These are phyloP conservation scores for Pollimyrus isidori DNA, from an alignment of 2,113 vertebrate genomes.

Conservation along the genomic window DNA sequence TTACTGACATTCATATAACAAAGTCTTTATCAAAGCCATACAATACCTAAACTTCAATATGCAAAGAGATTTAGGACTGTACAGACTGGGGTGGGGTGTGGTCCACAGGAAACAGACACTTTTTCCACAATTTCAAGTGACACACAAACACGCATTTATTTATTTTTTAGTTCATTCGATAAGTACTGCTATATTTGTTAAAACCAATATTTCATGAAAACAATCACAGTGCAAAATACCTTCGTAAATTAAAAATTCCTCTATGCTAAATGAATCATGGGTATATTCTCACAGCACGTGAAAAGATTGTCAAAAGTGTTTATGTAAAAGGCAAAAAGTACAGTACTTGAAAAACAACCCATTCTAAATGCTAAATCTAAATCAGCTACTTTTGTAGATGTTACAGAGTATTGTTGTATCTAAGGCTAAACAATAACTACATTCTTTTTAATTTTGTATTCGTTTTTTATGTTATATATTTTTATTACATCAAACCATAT, in stretches of 20 bases:
- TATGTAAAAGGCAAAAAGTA: slow-evolving; percentile 69
- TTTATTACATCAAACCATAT: slow-evolving; percentile 61
- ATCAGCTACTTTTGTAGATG: slow-evolving; percentile 66
- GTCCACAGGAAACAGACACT: slow-evolving; percentile 59
- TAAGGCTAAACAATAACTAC: slow-evolving; percentile 69
- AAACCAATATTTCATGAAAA: slow-evolving; percentile 47
- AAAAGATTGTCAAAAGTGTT: slow-evolving; percentile 70
- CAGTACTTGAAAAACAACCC: slow-evolving; percentile 60
- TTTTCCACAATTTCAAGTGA: slow-evolving; percentile 66
- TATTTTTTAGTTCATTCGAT: slow-evolving; percentile 65
- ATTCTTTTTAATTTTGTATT: slow-evolving; percentile 52
- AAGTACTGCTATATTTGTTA: slow-evolving; percentile 67
- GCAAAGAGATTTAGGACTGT: slow-evolving; percentile 49
- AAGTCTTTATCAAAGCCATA: slow-evolving; percentile 10
- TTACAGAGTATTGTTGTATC: slow-evolving; percentile 64
- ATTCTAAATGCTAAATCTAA: slow-evolving; percentile 65
- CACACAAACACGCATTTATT: slow-evolving; percentile 67
- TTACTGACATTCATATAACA: not conserved
- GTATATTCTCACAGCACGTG: slow-evolving; percentile 59
- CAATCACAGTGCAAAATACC: slow-evolving; percentile 75
- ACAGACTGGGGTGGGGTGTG: slow-evolving; percentile 44
- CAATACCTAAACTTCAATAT: slow-evolving; percentile 10
- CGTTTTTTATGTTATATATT: slow-evolving; percentile 27
- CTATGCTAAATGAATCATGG: slow-evolving; percentile 42
- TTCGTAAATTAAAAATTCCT: slow-evolving; percentile 47